These are phyloP conservation scores for Cacoxenus indagator DNA, from an alignment of 2,888 invertebrate species.

Conservation along the genomic window DNA sequence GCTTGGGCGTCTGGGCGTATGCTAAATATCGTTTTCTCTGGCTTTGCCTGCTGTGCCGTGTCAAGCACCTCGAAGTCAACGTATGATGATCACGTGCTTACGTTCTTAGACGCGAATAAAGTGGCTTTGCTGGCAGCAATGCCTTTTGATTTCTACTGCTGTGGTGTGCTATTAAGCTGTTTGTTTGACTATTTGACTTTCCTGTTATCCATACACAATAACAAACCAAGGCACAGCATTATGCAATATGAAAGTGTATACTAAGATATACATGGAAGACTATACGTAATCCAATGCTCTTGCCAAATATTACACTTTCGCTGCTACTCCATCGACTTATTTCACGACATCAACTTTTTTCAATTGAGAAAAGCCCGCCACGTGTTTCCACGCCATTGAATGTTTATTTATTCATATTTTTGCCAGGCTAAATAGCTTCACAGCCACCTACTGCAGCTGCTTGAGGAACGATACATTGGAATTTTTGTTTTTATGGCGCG, in stretches of 20 bases:
- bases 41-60: neutral
- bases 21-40: neutral
- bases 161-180: constrained; percentile 7
- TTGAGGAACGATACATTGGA: neutral
- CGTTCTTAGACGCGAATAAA: neutral
- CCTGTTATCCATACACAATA: neutral
- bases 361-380: neutral
- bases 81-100: neutral
- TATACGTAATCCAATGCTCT: neutral
- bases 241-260: neutral
- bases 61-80: neutral
- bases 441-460: neutral
- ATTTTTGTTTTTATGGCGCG: neutral
- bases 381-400: constrained; percentile 7
- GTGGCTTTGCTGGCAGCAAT: neutral
- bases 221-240: neutral
- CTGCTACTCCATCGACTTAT: neutral
- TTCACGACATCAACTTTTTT: neutral
- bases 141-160: neutral
- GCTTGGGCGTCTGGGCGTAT: neutral
- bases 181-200: neutral
- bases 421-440: neutral
- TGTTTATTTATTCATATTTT: constrained; percentile 13
- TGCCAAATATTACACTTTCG: neutral
- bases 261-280: neutral